Evolutionary conservation across 2,113 vertebrate genomes (phyloP), one percentile per base, ranked within the genome.

Genomic region (Thunnus maccoyii): DNA sequence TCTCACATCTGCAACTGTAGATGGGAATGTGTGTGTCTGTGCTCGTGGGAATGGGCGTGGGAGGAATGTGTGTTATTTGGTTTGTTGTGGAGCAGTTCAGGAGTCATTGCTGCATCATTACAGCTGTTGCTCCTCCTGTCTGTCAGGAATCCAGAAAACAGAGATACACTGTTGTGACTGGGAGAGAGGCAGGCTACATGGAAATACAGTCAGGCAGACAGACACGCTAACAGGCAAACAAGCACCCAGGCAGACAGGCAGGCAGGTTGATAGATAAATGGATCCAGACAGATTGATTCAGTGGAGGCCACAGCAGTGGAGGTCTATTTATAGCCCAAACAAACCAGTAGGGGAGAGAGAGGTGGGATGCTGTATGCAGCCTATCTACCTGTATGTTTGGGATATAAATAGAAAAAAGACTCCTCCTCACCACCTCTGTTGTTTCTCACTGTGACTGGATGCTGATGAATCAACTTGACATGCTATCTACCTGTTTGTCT

Each of bases 321-420:
- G 27, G 65, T 87, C 78, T 94, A 94, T 93, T 91, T 91, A 90
- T 93, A 91, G 90, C 72, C 61, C 82, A 86, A 84, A 88, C 83
- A 85, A 79, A 86, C 55, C 82, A 70, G 76, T 16, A 32, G 61
- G 62, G 62, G 51, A 6, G 75, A 69, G 57, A 51, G 44, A 69
- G 78, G 55, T 51, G 55, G 72, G 18, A 25, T 80, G 78, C 73
- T 77, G 72, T 80, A 82, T 86, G 76, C 75, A 67, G 79, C 77
- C 63, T 72, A 75, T 75, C 77, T 83, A 89, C 91, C 85, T 89
- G 87, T 67, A 58, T 62, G 63, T 65, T 57, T 50, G 68, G 72
- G 78, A 60, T 90, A 87, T 76, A 88, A 87, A 92, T 87, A 88
- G 88, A 87, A 62, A 18, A 54, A 18, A 63, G 16, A 67, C 30